These are phyloP conservation scores for Myotis brandtii DNA, from an alignment of 2,113 vertebrate species.

Conservation along the genomic window DNA sequence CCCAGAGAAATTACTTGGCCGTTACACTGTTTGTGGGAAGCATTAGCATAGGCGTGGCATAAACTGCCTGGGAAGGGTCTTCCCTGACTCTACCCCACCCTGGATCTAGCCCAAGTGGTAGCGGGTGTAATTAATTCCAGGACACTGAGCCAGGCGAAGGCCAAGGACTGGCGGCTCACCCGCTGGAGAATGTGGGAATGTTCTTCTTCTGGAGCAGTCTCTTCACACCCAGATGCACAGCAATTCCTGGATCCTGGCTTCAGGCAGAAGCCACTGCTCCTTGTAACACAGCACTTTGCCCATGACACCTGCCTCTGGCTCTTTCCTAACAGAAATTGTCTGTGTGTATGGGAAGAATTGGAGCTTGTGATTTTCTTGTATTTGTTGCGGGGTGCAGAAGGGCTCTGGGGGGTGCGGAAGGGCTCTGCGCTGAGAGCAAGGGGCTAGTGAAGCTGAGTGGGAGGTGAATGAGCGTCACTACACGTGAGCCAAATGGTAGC, in stretches of 20 bases:
- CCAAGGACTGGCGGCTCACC: neutral
- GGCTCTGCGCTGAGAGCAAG: neutral
- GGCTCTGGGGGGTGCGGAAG: neutral
- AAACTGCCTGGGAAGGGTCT: neutral
- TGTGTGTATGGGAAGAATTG: constrained; percentile 63
- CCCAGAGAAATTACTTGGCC: neutral
- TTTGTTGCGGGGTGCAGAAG: neutral
- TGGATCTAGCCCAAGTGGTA: neutral
- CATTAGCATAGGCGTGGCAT: fast-evolving
- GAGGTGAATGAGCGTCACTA: neutral
- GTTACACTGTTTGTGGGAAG: neutral
- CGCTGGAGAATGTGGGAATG: neutral
- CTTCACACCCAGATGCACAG: neutral
- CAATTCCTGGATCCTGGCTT: neutral
- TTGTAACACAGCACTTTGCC: neutral
- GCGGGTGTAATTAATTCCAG: neutral
- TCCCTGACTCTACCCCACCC: neutral
- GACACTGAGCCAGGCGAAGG: neutral
- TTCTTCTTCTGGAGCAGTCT: neutral
- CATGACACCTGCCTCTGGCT: neutral
- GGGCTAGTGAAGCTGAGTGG: neutral
- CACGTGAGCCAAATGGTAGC: neutral
- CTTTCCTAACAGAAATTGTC: constrained; percentile 31
- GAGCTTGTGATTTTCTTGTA: neutral
- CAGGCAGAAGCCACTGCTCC: neutral